A percentile compares a stretch with the other conserved stretches of the same genome.
Evolutionary conservation across 1,140 invertebrate genomes (phyloP).

Genomic region (Anastrepha obliqua): DNA sequence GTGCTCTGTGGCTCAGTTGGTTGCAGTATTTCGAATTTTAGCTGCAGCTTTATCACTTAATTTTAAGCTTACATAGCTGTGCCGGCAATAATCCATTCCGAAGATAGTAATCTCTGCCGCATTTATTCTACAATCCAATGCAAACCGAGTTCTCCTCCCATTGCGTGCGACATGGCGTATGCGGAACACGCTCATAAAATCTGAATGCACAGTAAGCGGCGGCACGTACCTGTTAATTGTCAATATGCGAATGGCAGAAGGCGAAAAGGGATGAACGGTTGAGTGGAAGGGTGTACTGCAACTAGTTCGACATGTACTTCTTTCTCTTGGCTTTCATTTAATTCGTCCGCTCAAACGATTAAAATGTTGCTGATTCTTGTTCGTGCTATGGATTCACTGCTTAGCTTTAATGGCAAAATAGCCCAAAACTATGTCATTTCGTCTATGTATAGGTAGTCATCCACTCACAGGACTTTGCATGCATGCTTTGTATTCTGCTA

Average conservation of each 20-base stretch:
- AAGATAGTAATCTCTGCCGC: constrained; percentile 25
- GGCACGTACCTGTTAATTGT: too few relatives aligned
- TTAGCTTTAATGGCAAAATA: neutral
- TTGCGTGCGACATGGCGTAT: neutral
- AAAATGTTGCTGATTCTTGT: too few relatives aligned
- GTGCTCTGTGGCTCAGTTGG: neutral
- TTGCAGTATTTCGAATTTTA: neutral
- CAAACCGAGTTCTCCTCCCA: neutral
- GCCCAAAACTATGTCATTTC: neutral
- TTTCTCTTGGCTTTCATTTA: too few relatives aligned
- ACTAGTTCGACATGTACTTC: too few relatives aligned
- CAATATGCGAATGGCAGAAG: too few relatives aligned
- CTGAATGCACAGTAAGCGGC: too few relatives aligned
- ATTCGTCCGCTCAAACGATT: too few relatives aligned
- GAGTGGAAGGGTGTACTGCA: too few relatives aligned
- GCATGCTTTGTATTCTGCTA: neutral
- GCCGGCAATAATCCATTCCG: neutral
- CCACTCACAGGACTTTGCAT: neutral
- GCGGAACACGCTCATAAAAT: neutral
- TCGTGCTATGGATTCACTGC: neutral
- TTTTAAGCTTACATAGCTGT: constrained; percentile 1
- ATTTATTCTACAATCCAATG: neutral
- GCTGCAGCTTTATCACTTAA: constrained; percentile 25
- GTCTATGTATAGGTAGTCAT: neutral
- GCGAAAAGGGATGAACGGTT: too few relatives aligned